phyloP scores from a whole-genome alignment of 2,797 vertebrate genomes.

The Cossypha niveicapilla region DNA sequence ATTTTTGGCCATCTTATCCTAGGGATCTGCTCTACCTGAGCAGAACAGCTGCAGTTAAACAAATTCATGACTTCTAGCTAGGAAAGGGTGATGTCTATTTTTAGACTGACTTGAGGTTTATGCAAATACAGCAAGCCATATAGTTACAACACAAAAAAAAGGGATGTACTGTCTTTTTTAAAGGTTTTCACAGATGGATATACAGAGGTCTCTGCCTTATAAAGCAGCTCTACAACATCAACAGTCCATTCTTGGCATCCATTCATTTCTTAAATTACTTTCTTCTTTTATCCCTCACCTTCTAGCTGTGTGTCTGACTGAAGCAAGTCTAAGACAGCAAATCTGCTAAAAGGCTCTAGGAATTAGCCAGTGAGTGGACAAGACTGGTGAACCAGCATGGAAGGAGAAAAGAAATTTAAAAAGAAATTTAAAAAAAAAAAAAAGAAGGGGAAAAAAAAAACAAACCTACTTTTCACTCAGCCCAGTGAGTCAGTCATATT shows the following conservation, averaged over 20 bases:
- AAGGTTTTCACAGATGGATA: neutral
- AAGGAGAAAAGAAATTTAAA: neutral
- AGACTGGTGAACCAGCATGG: neutral
- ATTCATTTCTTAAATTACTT: neutral
- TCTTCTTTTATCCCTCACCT: neutral
- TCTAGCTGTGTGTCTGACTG: neutral
- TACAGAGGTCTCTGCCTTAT: rapidly evolving
- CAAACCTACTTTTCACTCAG: neutral
- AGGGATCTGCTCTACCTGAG: neutral
- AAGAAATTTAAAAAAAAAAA: too few relatives aligned
- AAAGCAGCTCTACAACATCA: neutral
- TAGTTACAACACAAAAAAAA: neutral
- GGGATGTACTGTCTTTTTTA: neutral
- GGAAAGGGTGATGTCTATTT: neutral
- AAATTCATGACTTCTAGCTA: neutral
- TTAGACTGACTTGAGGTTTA: neutral
- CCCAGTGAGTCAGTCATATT: neutral
- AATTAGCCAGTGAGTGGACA: neutral
- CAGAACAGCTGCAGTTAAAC: neutral
- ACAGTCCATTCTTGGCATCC: neutral
- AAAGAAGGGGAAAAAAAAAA: rapidly evolving
- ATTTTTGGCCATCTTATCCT: neutral
- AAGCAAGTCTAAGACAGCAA: neutral
- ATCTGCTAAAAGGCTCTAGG: neutral
- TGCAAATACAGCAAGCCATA: neutral